Evolutionary conservation across 1,140 invertebrate genomes (phyloP).

Genomic region (Ceratina calcarata): DNA sequence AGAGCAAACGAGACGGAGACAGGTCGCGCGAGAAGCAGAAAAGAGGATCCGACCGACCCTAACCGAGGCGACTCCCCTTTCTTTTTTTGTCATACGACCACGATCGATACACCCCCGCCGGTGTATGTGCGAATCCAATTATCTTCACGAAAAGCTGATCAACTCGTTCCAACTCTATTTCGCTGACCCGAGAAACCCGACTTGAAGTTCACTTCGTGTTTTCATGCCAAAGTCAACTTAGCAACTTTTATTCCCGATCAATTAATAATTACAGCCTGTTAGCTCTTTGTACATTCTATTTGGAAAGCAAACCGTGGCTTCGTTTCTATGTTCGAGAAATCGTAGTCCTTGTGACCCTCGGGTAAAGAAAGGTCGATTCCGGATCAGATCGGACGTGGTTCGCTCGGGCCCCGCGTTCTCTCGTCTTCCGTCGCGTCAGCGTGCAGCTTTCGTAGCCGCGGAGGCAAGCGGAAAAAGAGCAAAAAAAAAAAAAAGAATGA

Average conservation of each 20-base stretch:
- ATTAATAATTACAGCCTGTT: too few species aligned
- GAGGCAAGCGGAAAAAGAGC: not conserved
- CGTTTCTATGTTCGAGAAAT: not conserved
- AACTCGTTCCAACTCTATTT: not conserved
- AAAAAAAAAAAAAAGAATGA: not conserved
- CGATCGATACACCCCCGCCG: not conserved
- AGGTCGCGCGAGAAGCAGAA: not conserved
- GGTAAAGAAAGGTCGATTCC: not conserved
- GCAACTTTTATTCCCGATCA: not conserved
- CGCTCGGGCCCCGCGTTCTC: constrained; percentile 12
- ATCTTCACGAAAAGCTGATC: not conserved
- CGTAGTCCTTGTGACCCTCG: not conserved
- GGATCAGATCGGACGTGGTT: constrained; percentile 16
- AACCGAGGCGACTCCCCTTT: too few species aligned
- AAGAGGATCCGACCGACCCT: not conserved
- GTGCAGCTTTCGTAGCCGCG: constrained; percentile 18
- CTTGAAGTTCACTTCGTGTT: not conserved
- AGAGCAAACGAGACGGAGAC: not conserved
- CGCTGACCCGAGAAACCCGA: not conserved
- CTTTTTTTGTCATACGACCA: not conserved
- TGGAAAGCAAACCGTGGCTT: not conserved
- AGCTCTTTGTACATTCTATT: too few species aligned
- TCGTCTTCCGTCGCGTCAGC: constrained; percentile 20
- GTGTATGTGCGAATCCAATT: not conserved
- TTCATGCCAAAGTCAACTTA: not conserved